Conservation (phyloP, 1,140 invertebrate species). For the Adelges cooleyi region DNA sequence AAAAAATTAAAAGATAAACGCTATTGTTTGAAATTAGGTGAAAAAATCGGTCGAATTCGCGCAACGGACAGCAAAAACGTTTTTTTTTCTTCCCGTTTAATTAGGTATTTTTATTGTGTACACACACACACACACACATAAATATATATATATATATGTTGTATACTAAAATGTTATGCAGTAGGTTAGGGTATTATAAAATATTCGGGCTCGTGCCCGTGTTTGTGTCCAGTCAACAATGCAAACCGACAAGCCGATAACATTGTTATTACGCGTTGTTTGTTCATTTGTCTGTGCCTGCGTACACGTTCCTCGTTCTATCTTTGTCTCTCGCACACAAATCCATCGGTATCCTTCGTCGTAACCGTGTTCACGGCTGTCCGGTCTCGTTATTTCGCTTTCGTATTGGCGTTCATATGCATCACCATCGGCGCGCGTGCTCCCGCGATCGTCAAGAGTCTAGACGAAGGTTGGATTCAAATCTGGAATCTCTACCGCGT, state of each 20-base stretch:
- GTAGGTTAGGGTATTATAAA: background rate
- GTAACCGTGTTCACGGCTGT: slow-evolving; percentile 8
- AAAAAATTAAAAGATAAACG: background rate
- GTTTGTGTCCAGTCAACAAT: slow-evolving; percentile 27
- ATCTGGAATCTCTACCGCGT: no score
- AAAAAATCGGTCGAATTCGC: slow-evolving; percentile 10
- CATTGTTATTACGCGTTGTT: slow-evolving; percentile 28
- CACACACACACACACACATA: no score
- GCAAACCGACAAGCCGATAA: slow-evolving; percentile 26
- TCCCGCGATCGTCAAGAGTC: slow-evolving; percentile 8
- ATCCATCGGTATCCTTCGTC: background rate
- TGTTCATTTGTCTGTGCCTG: slow-evolving; percentile 23
- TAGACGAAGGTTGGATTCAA: no score
- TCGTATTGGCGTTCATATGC: slow-evolving; percentile 10
- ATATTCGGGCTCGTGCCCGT: slow-evolving; percentile 26
- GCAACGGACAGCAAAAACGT: slow-evolving; percentile 8
- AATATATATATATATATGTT: background rate
- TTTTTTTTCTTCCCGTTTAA: background rate
- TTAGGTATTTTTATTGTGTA: background rate
- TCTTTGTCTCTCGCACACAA: background rate
- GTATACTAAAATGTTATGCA: background rate
- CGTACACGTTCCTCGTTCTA: slow-evolving; percentile 1
- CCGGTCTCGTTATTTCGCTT: slow-evolving; percentile 21
- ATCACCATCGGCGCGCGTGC: background rate
- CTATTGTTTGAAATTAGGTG: slow-evolving; percentile 17